These are phyloP conservation scores for Glaucomys volans DNA, from an alignment of 2,113 vertebrate species.

Conservation along the genomic window DNA sequence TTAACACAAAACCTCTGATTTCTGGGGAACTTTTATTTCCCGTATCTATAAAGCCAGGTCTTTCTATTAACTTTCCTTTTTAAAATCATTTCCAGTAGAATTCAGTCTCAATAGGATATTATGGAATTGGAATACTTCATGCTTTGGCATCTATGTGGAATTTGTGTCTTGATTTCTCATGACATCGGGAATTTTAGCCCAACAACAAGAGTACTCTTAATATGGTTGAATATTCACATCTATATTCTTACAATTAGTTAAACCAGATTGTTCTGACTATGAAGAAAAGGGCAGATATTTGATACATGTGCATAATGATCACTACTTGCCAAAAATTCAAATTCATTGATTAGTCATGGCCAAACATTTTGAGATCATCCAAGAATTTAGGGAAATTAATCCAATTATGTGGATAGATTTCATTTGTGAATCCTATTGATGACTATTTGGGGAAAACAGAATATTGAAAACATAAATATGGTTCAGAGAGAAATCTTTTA, in stretches of 20 bases:
- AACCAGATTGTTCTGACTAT: constrained; percentile 53
- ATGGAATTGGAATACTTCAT: constrained; percentile 22
- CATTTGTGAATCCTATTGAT: constrained; percentile 69
- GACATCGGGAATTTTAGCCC: constrained; percentile 12
- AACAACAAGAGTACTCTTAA: background rate
- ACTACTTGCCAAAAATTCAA: constrained; percentile 66
- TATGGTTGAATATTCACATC: constrained; percentile 29
- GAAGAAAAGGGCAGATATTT: constrained; percentile 42
- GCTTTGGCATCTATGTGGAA: constrained; percentile 29
- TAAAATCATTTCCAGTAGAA: background rate
- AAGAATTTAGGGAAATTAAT: constrained; percentile 76
- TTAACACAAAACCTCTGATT: background rate
- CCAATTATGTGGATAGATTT: constrained; percentile 66
- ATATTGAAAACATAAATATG: constrained; percentile 71
- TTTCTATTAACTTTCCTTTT: background rate
- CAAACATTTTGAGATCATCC: constrained; percentile 71
- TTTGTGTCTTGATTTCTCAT: constrained; percentile 53
- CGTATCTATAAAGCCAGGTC: background rate
- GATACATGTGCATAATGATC: constrained; percentile 10
- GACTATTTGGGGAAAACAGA: constrained; percentile 67
- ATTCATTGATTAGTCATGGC: constrained; percentile 71
- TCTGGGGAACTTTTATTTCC: background rate
- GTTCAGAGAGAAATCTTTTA: constrained; percentile 71
- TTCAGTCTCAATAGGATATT: background rate
- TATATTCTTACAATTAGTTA: constrained; percentile 63